These are phyloP conservation scores for Ditylenchus dipsaci DNA, from an alignment of 1,140 invertebrate species.

Conservation along the genomic window DNA sequence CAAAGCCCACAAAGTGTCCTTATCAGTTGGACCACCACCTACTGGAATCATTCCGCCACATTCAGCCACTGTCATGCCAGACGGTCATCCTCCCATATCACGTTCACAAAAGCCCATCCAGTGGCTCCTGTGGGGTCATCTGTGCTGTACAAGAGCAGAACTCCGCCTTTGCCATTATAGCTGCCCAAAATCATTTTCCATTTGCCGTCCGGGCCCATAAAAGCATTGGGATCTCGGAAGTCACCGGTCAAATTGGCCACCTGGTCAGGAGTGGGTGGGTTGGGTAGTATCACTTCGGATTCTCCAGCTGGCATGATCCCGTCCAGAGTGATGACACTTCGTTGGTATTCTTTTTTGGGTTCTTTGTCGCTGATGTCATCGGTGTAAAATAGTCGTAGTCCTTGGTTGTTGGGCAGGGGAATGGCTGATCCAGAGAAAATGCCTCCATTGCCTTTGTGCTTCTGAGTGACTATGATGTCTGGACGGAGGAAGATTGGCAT, in stretches of 20 bases:
- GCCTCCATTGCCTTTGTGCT: constrained; percentile 6
- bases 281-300: not conserved
- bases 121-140: not conserved
- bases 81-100: constrained; percentile 12
- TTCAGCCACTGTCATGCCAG: constrained; percentile 16
- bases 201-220: constrained; percentile 16
- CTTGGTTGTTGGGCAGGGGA: not conserved
- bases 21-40: constrained; percentile 1
- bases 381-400: constrained; percentile 17
- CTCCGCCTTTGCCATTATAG: constrained; percentile 12
- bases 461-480: constrained; percentile 6
- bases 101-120: constrained; percentile 15
- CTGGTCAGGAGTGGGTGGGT: too few relatives aligned
- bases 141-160: constrained; percentile 15
- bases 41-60: constrained; percentile 6
- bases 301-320: constrained; percentile 8
- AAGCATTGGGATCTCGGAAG: constrained; percentile 18
- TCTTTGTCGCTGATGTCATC: constrained; percentile 10
- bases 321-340: not conserved
- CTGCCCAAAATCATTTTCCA: constrained; percentile 27
- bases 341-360: constrained; percentile 11
- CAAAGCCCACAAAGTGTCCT: constrained; percentile 18
- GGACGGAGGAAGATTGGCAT: constrained; percentile 18
- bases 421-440: constrained; percentile 23
- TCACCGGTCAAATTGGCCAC: not conserved